A percentile compares a stretch with the other conserved stretches of the same genome.
Evolutionary conservation across 2,113 vertebrate genomes (phyloP).

Genomic region (Mobula birostris): DNA sequence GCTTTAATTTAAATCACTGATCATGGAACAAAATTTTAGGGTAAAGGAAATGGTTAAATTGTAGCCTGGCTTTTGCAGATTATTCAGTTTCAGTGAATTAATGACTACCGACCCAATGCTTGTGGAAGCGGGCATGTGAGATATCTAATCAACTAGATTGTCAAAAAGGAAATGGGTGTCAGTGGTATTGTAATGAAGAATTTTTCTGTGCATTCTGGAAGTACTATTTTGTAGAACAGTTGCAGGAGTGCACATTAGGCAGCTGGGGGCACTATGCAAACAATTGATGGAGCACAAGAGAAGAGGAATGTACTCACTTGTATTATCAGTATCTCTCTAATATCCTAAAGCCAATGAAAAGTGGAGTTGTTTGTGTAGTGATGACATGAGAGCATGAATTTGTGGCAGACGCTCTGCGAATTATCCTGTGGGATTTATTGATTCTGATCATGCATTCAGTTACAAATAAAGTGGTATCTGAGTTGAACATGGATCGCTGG

Average conservation of each 20-base stretch:
- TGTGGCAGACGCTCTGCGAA: too few species aligned
- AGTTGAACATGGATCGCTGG: too few species aligned
- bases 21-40: too few species aligned
- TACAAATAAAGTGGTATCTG: too few species aligned
- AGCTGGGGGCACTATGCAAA: neutral
- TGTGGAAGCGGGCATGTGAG: neutral
- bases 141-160: neutral
- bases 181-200: neutral
- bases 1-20: neutral
- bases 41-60: neutral
- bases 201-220: neutral
- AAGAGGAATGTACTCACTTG: neutral
- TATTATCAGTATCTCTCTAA: too few species aligned
- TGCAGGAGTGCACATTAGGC: too few species aligned
- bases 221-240: neutral
- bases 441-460: too few species aligned
- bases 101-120: neutral
- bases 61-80: neutral
- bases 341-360: neutral
- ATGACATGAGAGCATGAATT: too few species aligned
- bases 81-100: neutral
- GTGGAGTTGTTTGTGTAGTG: too few species aligned
- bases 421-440: too few species aligned
- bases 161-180: neutral
- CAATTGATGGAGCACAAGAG: neutral